These are phyloP conservation scores for Ctenicera cuprea DNA, from an alignment of 2,888 invertebrate species.

Conservation along the genomic window DNA sequence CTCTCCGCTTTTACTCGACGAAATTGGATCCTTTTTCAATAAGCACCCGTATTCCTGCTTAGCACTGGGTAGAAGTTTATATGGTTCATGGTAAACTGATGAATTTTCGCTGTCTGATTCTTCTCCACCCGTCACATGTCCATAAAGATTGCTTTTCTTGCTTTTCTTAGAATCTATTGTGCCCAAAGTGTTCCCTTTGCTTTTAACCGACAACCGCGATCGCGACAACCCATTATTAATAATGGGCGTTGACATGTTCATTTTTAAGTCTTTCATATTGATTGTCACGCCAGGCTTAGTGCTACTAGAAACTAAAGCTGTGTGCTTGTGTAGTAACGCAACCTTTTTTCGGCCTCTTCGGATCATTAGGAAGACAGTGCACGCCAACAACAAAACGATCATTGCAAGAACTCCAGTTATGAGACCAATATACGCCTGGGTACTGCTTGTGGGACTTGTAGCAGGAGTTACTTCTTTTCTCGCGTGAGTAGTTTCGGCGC, in stretches of 20 bases:
- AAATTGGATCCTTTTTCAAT: conserved; percentile 73
- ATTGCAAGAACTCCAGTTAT: conserved; percentile 82
- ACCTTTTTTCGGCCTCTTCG: conserved; percentile 79
- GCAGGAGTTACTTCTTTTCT: conserved; percentile 76
- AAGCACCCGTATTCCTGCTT: conserved; percentile 74
- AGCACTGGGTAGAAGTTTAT: conserved; percentile 74
- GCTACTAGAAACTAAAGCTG: conserved; percentile 76
- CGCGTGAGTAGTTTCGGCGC: conserved; percentile 74
- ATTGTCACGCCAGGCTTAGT: conserved; percentile 76
- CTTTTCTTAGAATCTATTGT: conserved; percentile 68
- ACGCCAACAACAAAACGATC: conserved; percentile 79
- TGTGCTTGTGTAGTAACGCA: conserved; percentile 79
- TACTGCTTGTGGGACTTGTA: conserved; percentile 77
- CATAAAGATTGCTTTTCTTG: conserved; percentile 72
- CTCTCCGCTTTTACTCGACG: conserved; percentile 75
- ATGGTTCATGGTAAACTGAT: conserved; percentile 76
- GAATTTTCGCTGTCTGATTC: conserved; percentile 77
- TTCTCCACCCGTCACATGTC: conserved; percentile 72
- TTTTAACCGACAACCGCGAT: conserved; percentile 73
- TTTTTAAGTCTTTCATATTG: conserved; percentile 77
- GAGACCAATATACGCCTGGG: conserved; percentile 78
- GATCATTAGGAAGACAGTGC: conserved; percentile 80
- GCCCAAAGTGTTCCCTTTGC: conserved; percentile 66
- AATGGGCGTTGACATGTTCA: conserved; percentile 76
- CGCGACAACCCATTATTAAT: conserved; percentile 75